Evolutionary conservation across 1,140 invertebrate species (phyloP), one percentile per base, ranked within the genome.

Genomic region (Trichoplusia ni): DNA sequence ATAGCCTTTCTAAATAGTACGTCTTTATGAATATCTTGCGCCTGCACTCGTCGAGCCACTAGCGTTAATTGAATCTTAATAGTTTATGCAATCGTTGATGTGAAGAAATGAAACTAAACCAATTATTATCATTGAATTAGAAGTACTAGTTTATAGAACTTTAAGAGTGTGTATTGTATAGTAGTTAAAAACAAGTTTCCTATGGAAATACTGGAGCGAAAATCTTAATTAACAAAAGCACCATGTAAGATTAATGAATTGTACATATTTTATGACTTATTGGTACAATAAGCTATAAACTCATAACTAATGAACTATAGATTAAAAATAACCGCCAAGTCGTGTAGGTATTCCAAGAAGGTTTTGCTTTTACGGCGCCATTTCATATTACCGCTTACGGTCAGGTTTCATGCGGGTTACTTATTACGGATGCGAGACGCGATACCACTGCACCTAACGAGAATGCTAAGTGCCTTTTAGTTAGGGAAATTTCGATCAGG

Each of bases 381-480:
- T 62, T 65, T 70, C 56, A 65, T 53, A 58, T 70, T 62, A 54
- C 33, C 49, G 58, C 47, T 58, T 58, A 62, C 35, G 19, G 31
- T 61, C 40, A 61, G 40, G 37, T 65, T 54, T 47, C 47, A 49
- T 35, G 31, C 54, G 16, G 18, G 14, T 31, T 11, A 56, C 5
- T 49, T 44, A 65, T 67, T 64, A 53, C 25, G 19, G 16, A 64
- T 67, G 59, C 64, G 49, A 44, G 40, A 13, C 49, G 27, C 42
- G 18, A 35, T 27, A 23, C 42, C 16, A 11, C 25, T 19, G 23
- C 46, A 61, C 64, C 40, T 61, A 46, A 54, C 46, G 13, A 33
- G 64, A 67, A 71, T 67, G 54, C 42, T 67, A 71, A 71, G 60
- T 51, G 63, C 49, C n/a, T 29, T 42, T 54, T 47, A 25, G 23